A percentile compares a stretch with the other conserved stretches of the same genome.
Conservation (phyloP, 1,140 invertebrate genomes). For the Dinoponera quadriceps region DNA sequence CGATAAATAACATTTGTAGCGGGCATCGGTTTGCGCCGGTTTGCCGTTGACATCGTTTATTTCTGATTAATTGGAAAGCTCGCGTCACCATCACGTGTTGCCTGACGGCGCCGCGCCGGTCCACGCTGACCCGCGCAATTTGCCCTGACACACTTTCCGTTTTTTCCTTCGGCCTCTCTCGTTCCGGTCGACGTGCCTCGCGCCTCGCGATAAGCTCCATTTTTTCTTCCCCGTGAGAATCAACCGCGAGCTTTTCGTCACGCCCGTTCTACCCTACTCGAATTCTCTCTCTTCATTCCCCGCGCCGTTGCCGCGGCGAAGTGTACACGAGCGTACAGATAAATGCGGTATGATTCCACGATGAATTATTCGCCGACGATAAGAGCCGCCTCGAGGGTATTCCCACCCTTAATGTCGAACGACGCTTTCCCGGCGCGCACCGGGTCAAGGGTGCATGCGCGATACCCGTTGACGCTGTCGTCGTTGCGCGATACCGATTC, state of each 20-base stretch:
- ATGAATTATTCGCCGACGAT: conserved; percentile 34
- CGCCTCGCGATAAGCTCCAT: not conserved
- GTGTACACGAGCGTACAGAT: not conserved
- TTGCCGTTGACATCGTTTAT: conserved; percentile 70
- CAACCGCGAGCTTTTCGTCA: conserved; percentile 10
- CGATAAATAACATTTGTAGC: conserved; percentile 73
- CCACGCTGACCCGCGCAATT: conserved; percentile 53
- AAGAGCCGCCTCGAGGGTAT: not conserved
- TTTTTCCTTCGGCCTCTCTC: conserved; percentile 48
- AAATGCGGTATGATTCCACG: not conserved
- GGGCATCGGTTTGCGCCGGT: conserved; percentile 61
- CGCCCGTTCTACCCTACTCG: not conserved
- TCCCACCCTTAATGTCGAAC: conserved; percentile 15
- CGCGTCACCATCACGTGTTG: conserved; percentile 68
- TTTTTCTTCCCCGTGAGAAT: conserved; percentile 28
- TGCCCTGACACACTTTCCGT: conserved; percentile 61
- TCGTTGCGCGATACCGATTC: not conserved
- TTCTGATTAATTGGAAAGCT: conserved; percentile 74
- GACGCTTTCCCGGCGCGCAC: not conserved
- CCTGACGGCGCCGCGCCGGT: conserved; percentile 31
- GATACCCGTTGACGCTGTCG: not conserved
- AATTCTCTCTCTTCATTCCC: conserved; percentile 12
- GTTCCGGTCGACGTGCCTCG: conserved; percentile 7
- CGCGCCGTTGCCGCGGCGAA: too few species aligned
- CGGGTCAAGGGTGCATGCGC: conserved; percentile 11